phyloP scores from a whole-genome alignment of 2,113 vertebrate genomes.

The Orycteropus afer region DNA sequence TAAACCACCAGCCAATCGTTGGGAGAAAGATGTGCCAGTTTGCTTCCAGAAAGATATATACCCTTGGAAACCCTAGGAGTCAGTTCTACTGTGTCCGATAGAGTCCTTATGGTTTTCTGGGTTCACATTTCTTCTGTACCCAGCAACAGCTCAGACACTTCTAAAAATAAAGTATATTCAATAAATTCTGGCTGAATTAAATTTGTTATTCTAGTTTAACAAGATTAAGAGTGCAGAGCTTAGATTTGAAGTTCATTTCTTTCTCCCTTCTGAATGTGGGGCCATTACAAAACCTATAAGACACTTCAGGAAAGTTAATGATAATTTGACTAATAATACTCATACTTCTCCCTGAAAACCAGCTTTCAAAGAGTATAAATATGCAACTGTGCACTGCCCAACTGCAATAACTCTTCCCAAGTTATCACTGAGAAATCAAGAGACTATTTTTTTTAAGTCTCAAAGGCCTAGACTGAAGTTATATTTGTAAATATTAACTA shows the following conservation, averaged over 20 bases:
- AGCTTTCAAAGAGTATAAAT: constrained; percentile 45
- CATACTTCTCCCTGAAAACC: background rate
- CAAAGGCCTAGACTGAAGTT: constrained; percentile 29
- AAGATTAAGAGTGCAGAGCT: background rate
- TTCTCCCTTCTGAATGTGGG: background rate
- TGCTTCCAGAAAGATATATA: background rate
- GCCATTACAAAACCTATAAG: background rate
- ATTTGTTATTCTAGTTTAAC: background rate
- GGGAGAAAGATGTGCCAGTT: too few species aligned
- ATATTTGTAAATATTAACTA: constrained; percentile 75
- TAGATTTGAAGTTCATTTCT: background rate
- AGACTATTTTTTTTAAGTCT: constrained; percentile 43
- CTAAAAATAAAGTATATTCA: background rate
- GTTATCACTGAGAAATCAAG: constrained; percentile 36
- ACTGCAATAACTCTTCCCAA: background rate
- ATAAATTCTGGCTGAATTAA: background rate
- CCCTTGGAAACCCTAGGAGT: background rate
- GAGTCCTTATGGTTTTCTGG: background rate
- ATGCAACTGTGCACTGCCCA: background rate
- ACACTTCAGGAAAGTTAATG: constrained; percentile 45
- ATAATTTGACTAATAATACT: constrained; percentile 60
- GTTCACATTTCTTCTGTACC: background rate
- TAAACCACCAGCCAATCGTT: too few species aligned
- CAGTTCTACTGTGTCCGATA: background rate
- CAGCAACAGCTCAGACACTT: background rate